Evolutionary conservation across 2,797 vertebrate species (phyloP), one percentile per base, ranked within the genome.

Genomic region (Dendrocincla fuliginosa): DNA sequence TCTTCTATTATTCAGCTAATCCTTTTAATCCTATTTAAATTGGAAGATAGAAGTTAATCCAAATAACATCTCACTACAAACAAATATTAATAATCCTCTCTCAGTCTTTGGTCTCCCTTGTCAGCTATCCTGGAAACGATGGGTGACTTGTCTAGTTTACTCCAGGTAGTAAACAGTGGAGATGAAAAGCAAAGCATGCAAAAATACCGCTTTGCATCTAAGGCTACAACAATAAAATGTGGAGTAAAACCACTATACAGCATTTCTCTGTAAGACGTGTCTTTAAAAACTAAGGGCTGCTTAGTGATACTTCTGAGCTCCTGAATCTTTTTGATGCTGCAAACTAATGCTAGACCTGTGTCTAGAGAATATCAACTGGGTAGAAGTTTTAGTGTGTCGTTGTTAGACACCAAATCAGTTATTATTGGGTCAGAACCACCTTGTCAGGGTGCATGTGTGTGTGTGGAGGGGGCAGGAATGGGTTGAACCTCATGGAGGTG

Each of bases 21-120:
- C 97, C 97, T 87, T 97, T 97, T 98, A 98, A 98, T 98, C 97
- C 98, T 94, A 52, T 97, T 97, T 97, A 96, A 98, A 98, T 95
- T 89, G 95, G 50, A 96, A 97, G 90, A 91, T 69, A 91, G 96
- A 97, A 97, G 92, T 97, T 98, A 98, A 98, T 97, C 95, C 95
- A 82, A 96, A 94, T 89, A 97, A 96, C 52, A 96, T 97, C 96
- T 97, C 96, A 95, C 92, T 93, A 89, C 90, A 98, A 97, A 97
- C 95, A 98, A 97, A 96, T 96, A 97, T 97, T 97, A 96, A 97
- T 96, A 97, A 97, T 95, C 79, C 77, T 92, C 59, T 96, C 97
- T 96, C 89, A 87, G 82, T 87, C 95, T 97, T 97, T 97, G 91
- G 96, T 96, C 71, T 97, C 44, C 39, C 80, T 85, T 93, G 92